Percentiles rank a stretch among this genome's conserved stretches.
Evolutionary conservation across 2,797 vertebrate genomes (phyloP).

Genomic region (Rhadinocentrus ornatus): DNA sequence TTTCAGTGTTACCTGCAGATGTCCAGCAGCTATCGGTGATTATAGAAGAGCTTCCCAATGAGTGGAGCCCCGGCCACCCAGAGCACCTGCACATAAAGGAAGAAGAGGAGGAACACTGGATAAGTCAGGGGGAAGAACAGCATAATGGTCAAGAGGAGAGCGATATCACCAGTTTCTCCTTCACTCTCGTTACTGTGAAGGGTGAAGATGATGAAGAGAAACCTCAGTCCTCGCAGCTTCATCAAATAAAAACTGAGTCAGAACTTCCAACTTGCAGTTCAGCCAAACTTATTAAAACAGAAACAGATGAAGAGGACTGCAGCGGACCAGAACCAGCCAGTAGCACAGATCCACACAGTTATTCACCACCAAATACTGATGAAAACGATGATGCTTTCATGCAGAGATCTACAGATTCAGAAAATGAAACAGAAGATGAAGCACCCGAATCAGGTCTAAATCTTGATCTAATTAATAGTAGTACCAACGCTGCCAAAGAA

Average conservation of each 20-base stretch:
- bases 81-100: slow-evolving; percentile 16
- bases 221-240: slow-evolving; percentile 8
- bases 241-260: slow-evolving; percentile 10
- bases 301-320: slow-evolving; percentile 16
- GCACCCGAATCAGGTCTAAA: neutral
- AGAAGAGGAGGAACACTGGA: slow-evolving; percentile 25
- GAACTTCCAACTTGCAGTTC: neutral
- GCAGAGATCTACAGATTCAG: too few species aligned
- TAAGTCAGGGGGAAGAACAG: slow-evolving; percentile 6
- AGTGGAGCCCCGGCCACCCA: neutral
- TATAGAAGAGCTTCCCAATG: slow-evolving; percentile 15
- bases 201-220: slow-evolving; percentile 28
- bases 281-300: neutral
- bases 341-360: neutral
- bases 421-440: neutral
- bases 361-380: neutral
- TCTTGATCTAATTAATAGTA: accelerated
- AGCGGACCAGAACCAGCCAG: slow-evolving; percentile 7
- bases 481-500: neutral
- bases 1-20: slow-evolving; percentile 29
- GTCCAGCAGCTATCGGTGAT: slow-evolving; percentile 12
- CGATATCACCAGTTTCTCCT: neutral
- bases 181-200: slow-evolving; percentile 10
- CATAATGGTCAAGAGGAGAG: neutral
- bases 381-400: neutral